A percentile compares a stretch with the other conserved stretches of the same genome.
These are phyloP conservation scores for Zaprionus lachaisei DNA, from an alignment of 1,140 invertebrate genomes.

Conservation along the genomic window DNA sequence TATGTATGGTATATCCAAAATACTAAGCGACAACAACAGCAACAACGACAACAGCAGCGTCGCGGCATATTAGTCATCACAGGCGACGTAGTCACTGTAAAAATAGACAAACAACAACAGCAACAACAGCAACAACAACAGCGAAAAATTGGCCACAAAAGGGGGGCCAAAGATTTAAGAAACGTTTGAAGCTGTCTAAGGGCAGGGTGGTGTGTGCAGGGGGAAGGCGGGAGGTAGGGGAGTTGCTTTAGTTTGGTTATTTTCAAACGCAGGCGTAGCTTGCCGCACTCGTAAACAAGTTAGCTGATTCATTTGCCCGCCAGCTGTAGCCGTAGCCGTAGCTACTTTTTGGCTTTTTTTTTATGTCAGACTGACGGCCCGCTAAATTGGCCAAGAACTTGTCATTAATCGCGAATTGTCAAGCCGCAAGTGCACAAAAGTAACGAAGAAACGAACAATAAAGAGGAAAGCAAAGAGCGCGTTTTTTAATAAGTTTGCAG, in stretches of 20 bases:
- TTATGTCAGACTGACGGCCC: conserved; percentile 5
- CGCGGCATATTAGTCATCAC: conserved; percentile 26
- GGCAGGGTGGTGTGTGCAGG: background rate
- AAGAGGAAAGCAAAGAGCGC: background rate
- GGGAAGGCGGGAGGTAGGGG: background rate
- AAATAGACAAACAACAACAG: background rate
- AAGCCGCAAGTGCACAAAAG: background rate
- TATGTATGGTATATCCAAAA: too few species aligned
- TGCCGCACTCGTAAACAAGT: conserved; percentile 26
- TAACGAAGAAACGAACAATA: background rate
- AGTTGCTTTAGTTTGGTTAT: background rate
- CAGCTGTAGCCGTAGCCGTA: conserved; percentile 25
- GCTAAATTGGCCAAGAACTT: conserved; percentile 25
- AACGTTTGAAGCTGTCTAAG: background rate
- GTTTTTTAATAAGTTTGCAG: background rate
- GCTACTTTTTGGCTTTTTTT: conserved; percentile 1
- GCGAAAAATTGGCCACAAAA: background rate
- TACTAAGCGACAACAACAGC: conserved; percentile 2
- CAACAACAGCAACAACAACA: background rate
- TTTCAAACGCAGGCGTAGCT: conserved; percentile 19
- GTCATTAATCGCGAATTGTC: conserved; percentile 11
- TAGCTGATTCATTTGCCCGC: conserved; percentile 51
- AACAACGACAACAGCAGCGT: background rate
- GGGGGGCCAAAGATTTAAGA: conserved; percentile 9
- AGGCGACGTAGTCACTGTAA: background rate